Evolutionary conservation across 2,113 vertebrate species (phyloP).

Genomic region (Furnarius figulus): DNA sequence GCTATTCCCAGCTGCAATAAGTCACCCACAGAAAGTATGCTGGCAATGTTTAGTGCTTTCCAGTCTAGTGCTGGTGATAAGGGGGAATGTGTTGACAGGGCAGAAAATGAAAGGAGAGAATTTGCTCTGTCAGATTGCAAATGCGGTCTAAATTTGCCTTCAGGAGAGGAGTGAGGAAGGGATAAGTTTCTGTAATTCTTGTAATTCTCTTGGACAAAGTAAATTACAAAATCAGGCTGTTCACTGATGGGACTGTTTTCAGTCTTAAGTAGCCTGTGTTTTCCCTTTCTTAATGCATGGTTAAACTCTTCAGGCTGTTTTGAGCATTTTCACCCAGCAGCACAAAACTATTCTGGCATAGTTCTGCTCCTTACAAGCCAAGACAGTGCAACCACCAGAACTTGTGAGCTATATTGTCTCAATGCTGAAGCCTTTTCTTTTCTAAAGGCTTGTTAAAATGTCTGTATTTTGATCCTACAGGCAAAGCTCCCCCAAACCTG

Average conservation of each 20-base stretch:
- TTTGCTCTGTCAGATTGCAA: not conserved
- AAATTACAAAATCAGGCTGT: not conserved
- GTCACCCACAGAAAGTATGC: not conserved
- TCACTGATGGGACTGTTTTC: not conserved
- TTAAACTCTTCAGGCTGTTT: not conserved
- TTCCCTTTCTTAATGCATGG: not conserved
- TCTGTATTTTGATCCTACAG: slow-evolving; percentile 74
- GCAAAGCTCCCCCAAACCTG: slow-evolving; percentile 94
- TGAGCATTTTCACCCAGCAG: not conserved
- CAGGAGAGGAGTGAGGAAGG: not conserved
- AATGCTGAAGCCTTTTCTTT: not conserved
- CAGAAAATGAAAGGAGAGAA: not conserved
- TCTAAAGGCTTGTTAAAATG: not conserved
- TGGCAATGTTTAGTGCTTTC: not conserved
- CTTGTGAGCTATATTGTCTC: not conserved
- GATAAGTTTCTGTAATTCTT: not conserved
- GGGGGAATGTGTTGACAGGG: not conserved
- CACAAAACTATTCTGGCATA: not conserved
- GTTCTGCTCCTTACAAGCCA: not conserved
- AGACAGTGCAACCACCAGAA: not conserved
- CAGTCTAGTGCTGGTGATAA: not conserved
- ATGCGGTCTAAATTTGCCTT: not conserved
- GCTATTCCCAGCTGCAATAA: not conserved
- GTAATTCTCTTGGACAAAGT: not conserved
- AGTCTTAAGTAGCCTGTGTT: not conserved